These are phyloP conservation scores for Kuschelorhynchus macadamiae DNA, from an alignment of 2,888 invertebrate genomes.

Conservation along the genomic window DNA sequence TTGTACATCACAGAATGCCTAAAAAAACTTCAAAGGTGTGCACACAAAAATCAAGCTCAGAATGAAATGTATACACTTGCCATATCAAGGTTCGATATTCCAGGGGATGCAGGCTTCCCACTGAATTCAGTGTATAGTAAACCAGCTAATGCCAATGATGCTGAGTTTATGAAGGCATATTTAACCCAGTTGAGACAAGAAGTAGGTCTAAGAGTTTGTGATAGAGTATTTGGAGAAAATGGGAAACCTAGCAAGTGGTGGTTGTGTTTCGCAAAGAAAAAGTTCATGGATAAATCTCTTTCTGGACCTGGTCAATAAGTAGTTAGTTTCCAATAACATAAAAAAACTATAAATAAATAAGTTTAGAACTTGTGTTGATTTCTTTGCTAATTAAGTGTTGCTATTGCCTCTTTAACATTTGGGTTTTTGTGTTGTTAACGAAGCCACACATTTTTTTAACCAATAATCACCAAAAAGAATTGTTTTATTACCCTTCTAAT, in stretches of 20 bases:
- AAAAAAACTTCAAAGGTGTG: slow-evolving; percentile 93
- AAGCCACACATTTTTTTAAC: no score
- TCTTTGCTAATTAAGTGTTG: no score
- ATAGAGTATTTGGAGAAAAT: slow-evolving; percentile 92
- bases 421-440: no score
- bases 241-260: slow-evolving; percentile 99
- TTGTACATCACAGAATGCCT: slow-evolving; percentile 98
- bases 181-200: slow-evolving; percentile 96
- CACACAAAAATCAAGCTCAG: slow-evolving; percentile 88
- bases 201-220: slow-evolving; percentile 90
- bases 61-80: slow-evolving; percentile 98
- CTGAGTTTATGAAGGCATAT: slow-evolving; percentile 93
- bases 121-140: slow-evolving; percentile 72
- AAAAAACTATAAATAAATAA: no score
- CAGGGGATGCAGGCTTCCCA: slow-evolving; percentile 95
- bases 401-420: no score
- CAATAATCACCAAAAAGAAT: no score
- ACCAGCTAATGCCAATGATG: slow-evolving; percentile 83
- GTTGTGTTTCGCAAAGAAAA: slow-evolving; percentile 99
- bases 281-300: slow-evolving; percentile 99
- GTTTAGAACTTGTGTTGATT: no score
- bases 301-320: slow-evolving; percentile 87
- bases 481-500: no score
- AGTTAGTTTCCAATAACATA: not conserved
- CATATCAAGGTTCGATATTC: slow-evolving; percentile 94